phyloP scores from a whole-genome alignment of 2,797 vertebrate species.

The Coracias cyanogaster region DNA sequence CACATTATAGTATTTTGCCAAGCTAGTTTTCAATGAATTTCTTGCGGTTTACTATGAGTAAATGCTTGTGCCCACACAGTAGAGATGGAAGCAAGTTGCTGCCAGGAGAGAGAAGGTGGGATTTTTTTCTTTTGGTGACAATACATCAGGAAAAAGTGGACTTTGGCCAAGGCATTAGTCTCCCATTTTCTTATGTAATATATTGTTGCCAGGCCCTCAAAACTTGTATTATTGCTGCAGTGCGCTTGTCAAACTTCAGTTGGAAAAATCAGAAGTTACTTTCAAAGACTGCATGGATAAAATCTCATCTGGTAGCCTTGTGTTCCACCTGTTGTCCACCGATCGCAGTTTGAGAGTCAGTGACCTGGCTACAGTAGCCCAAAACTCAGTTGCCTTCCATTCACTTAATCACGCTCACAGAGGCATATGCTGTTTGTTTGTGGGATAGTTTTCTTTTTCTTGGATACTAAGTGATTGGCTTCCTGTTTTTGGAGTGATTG shows the following conservation, averaged over 20 bases:
- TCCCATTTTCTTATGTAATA: not conserved
- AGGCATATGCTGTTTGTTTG: not conserved
- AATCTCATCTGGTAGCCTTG: not conserved
- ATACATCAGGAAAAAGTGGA: not conserved
- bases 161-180: not conserved
- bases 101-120: not conserved
- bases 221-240: not conserved
- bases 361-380: not conserved
- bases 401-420: not conserved
- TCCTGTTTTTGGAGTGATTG: not conserved
- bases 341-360: not conserved
- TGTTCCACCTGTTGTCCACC: accelerated
- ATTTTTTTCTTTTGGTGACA: not conserved
- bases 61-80: slow-evolving; percentile 3
- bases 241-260: not conserved
- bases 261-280: not conserved
- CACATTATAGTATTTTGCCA: not conserved
- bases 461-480: not conserved
- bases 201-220: not conserved
- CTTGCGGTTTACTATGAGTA: not conserved
- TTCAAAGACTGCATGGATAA: not conserved
- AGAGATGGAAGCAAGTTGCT: not conserved
- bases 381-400: not conserved
- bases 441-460: not conserved
- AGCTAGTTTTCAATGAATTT: slow-evolving; percentile 14